Percentiles rank a stretch among this genome's conserved stretches.
Evolutionary conservation across 2,113 vertebrate species (phyloP).

Genomic region (Malurus melanocephalus): DNA sequence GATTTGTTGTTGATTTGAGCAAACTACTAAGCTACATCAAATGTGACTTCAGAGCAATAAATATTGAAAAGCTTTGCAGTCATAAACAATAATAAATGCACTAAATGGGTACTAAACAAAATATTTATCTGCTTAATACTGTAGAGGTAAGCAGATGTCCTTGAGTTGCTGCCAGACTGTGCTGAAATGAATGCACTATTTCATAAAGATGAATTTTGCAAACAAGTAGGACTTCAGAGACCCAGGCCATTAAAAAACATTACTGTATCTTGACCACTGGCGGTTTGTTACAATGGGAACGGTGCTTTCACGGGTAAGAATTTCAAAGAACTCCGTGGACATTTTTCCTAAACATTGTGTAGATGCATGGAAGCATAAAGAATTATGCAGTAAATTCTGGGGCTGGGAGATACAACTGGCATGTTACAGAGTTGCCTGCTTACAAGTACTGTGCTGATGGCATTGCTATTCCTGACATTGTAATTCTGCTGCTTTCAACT

Average conservation of each 20-base stretch:
- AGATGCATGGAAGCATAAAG: not conserved
- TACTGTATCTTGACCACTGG: conserved; percentile 11
- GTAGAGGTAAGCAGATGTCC: conserved; percentile 50
- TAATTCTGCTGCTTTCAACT: not conserved
- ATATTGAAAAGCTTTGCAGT: conserved; percentile 37
- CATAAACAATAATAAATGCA: conserved; percentile 18
- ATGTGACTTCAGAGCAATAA: conserved; percentile 30
- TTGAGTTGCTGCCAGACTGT: conserved; percentile 37
- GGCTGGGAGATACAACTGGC: not conserved
- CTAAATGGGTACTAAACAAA: conserved; percentile 40
- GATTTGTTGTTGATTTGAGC: conserved; percentile 36
- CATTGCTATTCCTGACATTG: not conserved
- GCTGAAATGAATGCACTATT: conserved; percentile 32
- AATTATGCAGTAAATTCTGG: conserved; percentile 22
- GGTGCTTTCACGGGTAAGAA: not conserved
- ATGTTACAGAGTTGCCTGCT: not conserved
- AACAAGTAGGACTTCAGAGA: conserved; percentile 22
- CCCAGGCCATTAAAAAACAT: conserved; percentile 44
- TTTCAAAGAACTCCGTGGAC: conserved; percentile 1
- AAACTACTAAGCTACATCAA: conserved; percentile 26
- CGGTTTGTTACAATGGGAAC: conserved; percentile 23
- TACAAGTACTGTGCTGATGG: not conserved
- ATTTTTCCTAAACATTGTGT: conserved; percentile 33
- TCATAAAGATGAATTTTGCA: conserved; percentile 50
- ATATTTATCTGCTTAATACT: conserved; percentile 49